A percentile compares a stretch with the other conserved stretches of the same genome.
Conservation (phyloP, 2,888 invertebrate genomes). For the Escarpia spicata region DNA sequence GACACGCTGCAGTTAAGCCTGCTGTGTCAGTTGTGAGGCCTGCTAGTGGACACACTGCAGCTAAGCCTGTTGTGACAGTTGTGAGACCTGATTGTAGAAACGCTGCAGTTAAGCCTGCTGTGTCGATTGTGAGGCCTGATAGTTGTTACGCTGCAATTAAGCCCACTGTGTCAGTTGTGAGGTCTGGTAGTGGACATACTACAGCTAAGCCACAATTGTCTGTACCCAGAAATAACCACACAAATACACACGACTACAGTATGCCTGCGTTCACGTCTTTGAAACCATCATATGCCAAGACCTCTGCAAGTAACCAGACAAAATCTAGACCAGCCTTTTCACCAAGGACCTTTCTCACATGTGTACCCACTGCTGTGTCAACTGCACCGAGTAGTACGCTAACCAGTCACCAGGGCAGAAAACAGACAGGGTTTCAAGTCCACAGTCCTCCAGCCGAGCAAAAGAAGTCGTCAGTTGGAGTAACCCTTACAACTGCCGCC, state of each 20-base stretch:
- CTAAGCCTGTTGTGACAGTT: not conserved
- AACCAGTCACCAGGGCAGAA: not conserved
- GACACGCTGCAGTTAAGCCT: not conserved
- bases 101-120: not conserved
- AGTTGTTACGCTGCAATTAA: not conserved
- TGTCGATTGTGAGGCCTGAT: not conserved
- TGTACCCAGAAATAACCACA: no score
- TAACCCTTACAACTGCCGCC: not conserved
- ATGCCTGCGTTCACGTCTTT: not conserved
- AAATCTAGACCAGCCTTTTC: not conserved
- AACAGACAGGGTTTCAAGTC: not conserved
- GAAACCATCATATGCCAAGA: not conserved
- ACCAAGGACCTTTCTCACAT: not conserved
- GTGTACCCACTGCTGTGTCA: not conserved
- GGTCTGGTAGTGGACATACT: not conserved
- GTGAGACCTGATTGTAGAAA: not conserved
- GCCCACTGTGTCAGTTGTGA: not conserved
- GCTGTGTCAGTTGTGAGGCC: not conserved
- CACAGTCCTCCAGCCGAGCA: not conserved
- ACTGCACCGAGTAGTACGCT: not conserved
- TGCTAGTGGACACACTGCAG: not conserved
- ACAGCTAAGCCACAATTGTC: no score
- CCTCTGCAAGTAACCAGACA: not conserved
- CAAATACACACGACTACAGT: no score
- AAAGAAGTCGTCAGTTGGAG: not conserved